These are phyloP conservation scores for Mus musculus DNA, from an alignment of 2,113 vertebrate species.

Conservation along the genomic window DNA sequence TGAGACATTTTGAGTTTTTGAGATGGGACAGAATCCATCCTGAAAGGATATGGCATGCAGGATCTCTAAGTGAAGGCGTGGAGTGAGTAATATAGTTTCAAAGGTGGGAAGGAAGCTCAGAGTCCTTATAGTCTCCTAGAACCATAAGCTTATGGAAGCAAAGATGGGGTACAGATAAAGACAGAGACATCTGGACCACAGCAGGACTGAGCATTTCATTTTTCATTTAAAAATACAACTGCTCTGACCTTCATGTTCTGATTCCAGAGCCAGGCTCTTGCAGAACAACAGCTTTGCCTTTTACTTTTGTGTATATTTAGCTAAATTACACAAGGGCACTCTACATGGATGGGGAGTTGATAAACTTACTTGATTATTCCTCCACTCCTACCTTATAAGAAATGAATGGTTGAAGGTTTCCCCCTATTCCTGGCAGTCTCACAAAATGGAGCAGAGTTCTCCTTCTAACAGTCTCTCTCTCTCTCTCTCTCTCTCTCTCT, in stretches of 20 bases:
- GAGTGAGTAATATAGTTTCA: neutral
- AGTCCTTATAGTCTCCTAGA: fast-evolving
- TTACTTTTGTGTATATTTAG: conserved; percentile 16
- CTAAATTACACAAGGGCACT: conserved; percentile 54
- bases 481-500: neutral
- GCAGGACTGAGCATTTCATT: neutral
- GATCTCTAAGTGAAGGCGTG: neutral
- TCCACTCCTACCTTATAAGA: conserved; percentile 27
- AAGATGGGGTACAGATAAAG: neutral
- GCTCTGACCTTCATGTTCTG: neutral
- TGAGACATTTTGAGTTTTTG: neutral
- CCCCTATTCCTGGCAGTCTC: neutral
- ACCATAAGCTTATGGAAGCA: too few species aligned
- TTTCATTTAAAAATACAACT: neutral
- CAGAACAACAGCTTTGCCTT: neutral
- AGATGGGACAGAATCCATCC: neutral
- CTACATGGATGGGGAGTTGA: conserved; percentile 54
- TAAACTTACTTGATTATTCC: conserved; percentile 49
- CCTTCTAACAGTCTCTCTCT: neutral
- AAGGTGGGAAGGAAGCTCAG: neutral
- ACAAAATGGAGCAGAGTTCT: conserved; percentile 6
- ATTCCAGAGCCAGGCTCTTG: conserved; percentile 16
- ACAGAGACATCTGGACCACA: neutral
- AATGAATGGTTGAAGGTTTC: conserved; percentile 46
- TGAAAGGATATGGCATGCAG: neutral